These are phyloP conservation scores for Maconellicoccus hirsutus DNA, from an alignment of 1,140 invertebrate genomes.

Conservation along the genomic window DNA sequence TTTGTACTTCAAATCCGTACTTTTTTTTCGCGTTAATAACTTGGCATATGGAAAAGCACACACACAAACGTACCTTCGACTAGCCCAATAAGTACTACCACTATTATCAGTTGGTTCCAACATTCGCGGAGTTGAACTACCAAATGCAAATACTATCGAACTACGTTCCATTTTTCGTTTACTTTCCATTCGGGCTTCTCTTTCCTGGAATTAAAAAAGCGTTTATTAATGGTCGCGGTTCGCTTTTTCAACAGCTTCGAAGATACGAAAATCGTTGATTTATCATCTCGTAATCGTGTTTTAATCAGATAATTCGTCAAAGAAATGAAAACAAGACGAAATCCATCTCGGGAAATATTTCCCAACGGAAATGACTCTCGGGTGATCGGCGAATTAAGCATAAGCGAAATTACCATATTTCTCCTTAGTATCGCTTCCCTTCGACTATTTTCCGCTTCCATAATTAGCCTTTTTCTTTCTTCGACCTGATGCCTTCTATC, in stretches of 20 bases:
- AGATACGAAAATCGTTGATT: too few species aligned
- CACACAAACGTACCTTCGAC: slow-evolving; percentile 47
- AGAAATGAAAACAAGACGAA: too few species aligned
- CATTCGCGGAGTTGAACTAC: slow-evolving; percentile 75
- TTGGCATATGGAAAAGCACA: not conserved
- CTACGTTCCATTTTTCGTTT: slow-evolving; percentile 55
- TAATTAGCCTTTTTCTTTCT: slow-evolving; percentile 72
- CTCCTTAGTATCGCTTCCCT: slow-evolving; percentile 71
- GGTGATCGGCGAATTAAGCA: too few species aligned
- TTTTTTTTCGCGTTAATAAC: slow-evolving; percentile 7
- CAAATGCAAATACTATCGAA: slow-evolving; percentile 68
- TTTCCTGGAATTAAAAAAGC: slow-evolving; percentile 51
- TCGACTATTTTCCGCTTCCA: slow-evolving; percentile 71
- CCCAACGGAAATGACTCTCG: too few species aligned
- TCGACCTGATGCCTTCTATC: slow-evolving; percentile 67
- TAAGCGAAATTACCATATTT: slow-evolving; percentile 42
- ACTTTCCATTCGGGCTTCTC: slow-evolving; percentile 66
- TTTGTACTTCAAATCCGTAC: too few species aligned
- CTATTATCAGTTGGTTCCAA: slow-evolving; percentile 70
- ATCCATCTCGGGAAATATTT: too few species aligned
- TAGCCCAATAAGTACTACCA: slow-evolving; percentile 64
- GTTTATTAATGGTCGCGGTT: too few species aligned
- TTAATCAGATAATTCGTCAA: too few species aligned
- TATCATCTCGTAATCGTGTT: too few species aligned
- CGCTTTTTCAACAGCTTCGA: too few species aligned